phyloP scores from a whole-genome alignment of 2,113 vertebrate genomes.

The Neogobius melanostomus region DNA sequence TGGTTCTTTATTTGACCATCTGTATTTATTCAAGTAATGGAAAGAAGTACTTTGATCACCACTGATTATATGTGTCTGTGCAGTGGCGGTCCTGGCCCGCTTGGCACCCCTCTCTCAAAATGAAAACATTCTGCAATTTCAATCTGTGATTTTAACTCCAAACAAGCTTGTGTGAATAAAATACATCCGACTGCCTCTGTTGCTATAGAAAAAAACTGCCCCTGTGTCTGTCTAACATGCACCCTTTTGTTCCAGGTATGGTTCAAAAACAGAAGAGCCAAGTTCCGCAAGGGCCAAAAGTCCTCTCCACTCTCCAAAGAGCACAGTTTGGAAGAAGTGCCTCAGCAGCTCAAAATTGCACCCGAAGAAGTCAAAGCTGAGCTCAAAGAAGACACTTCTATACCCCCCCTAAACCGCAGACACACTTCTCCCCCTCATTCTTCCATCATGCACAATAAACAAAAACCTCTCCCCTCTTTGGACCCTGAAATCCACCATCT shows the following conservation, averaged over 20 bases:
- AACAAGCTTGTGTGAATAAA: no score
- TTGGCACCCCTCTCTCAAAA: no score
- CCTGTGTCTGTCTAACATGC: not conserved
- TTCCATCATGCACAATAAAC: constrained; percentile 24
- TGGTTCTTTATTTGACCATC: no score
- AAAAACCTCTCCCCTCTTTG: constrained; percentile 14
- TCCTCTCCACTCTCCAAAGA: constrained; percentile 50
- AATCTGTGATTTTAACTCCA: no score
- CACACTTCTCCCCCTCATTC: constrained; percentile 7
- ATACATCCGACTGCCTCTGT: no score
- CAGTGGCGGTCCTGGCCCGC: no score
- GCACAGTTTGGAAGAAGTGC: constrained; percentile 22
- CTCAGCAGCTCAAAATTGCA: constrained; percentile 3
- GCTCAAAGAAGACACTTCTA: constrained; percentile 37
- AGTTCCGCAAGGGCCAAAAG: constrained; percentile 80
- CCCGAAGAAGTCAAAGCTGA: constrained; percentile 30
- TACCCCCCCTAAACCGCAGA: constrained; percentile 17
- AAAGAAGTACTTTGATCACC: no score
- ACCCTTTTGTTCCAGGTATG: constrained; percentile 70
- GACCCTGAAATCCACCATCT: constrained; percentile 40
- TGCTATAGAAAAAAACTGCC: no score
- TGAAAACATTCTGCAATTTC: no score
- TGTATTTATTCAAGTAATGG: no score
- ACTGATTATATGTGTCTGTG: no score
- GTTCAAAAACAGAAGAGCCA: constrained; percentile 86